Base-by-base conservation (phyloP, 2,113 vertebrate species). In the Diadophis punctatus region DNA sequence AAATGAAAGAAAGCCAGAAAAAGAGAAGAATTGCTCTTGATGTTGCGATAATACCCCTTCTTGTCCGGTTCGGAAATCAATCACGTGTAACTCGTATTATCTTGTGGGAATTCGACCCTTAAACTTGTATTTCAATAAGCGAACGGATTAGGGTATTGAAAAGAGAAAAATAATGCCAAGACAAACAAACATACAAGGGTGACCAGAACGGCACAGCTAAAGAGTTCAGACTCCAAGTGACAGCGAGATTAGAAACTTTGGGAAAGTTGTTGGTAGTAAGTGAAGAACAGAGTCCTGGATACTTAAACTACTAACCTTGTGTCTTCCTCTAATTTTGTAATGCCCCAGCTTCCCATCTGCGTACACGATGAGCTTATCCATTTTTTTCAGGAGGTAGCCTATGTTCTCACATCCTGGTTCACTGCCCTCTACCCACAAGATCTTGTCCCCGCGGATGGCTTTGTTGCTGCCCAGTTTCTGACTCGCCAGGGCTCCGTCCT, bases 251-350 rank as follows among this genome's bases (percentile, higher is more conserved):
- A 10, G 34, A 91, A 51, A 55, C 74, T 94, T 51, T n/a, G 0
- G 49, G 1, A 87, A 74, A 53, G n/a, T 34, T 89, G 48, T 30
- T 63, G 43, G 89, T 25, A 86, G 34, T 39, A 80, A 39, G 34
- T 48, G 85, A 51, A 49, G 46, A 86, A 51, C 46, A 86, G 51
- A 86, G 51, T 5, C 58, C 49, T 34, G 12, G 25, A 3, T 14
- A n/a, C 86, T 84, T 51, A 48, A 51, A n/a, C n/a, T 90, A 96
- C 97, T 95, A 55, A 97, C 97, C 97, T 97, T 97, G 90, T 97
- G 97, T 94, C 97, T 96, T 85, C 96, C 96, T 93, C 94, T 95
- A 88, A 97, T 97, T 93, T 95, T 97, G 95, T 97, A 97, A 63
- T 87, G 95, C 51, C 96, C 97, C 90, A 97, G 96, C 93, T 95